These are phyloP conservation scores for Apis florea DNA, from an alignment of 1,140 invertebrate species.

Conservation along the genomic window DNA sequence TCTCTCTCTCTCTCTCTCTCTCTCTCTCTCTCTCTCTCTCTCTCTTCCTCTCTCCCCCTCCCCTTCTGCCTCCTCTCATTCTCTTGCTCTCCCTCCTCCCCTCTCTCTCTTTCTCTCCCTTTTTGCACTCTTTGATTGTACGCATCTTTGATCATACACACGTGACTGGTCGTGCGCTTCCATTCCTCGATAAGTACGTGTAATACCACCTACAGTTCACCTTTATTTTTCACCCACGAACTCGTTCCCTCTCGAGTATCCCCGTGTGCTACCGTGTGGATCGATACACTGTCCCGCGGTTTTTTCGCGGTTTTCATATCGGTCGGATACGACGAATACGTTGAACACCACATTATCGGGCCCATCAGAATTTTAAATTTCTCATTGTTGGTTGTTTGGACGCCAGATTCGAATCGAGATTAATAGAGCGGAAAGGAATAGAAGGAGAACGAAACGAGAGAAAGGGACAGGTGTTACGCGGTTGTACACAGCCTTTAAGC, in stretches of 20 bases:
- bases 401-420: background rate
- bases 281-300: conserved; percentile 5
- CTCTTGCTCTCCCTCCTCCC: background rate
- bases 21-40: background rate
- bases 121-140: conserved; percentile 70
- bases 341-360: background rate
- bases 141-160: conserved; percentile 66
- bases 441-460: background rate
- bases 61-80: background rate
- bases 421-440: background rate
- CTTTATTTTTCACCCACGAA: conserved; percentile 31
- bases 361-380: conserved; percentile 1
- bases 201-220: conserved; percentile 48
- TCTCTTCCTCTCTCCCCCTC: background rate
- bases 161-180: conserved; percentile 51
- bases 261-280: background rate
- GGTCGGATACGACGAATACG: too few relatives aligned
- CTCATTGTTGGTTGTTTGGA: background rate
- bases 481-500: background rate
- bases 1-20: background rate
- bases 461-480: background rate
- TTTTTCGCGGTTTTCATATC: conserved; percentile 8
- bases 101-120: background rate
- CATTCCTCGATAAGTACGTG: conserved; percentile 61
- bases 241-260: conserved; percentile 2